Evolutionary conservation across 2,888 invertebrate species (phyloP).

Genomic region (Pristionchus fissidentatus): DNA sequence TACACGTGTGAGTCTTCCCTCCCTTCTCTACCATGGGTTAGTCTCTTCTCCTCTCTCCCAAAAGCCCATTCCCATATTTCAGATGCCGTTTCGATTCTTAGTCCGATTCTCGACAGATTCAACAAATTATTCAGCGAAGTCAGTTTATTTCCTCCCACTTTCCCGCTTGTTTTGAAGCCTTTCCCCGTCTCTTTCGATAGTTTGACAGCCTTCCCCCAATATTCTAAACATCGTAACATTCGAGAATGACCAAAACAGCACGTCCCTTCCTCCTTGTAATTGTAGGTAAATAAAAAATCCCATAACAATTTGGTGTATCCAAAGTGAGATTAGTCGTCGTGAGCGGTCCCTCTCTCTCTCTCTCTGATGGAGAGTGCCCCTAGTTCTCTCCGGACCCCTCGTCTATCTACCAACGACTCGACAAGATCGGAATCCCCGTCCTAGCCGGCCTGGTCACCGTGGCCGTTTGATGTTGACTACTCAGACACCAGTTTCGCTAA

Average conservation of each 20-base stretch:
- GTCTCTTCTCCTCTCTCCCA: not conserved
- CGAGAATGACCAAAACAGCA: too few relatives aligned
- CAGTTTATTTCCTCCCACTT: not conserved
- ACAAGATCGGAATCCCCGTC: too few relatives aligned
- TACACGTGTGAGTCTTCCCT: constrained; percentile 1
- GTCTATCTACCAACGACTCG: too few relatives aligned
- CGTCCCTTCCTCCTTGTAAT: not conserved
- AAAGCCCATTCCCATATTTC: not conserved
- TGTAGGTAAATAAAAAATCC: too few relatives aligned
- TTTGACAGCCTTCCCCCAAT: too few relatives aligned
- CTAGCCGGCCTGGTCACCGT: too few relatives aligned
- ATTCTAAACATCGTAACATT: too few relatives aligned
- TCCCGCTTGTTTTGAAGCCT: not conserved
- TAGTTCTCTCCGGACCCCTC: too few relatives aligned
- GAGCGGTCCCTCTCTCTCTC: not conserved
- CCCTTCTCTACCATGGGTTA: not conserved
- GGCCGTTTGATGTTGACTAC: too few relatives aligned
- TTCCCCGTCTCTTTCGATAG: not conserved
- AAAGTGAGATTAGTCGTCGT: not conserved
- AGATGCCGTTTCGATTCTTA: constrained; percentile 8
- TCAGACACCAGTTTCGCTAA: too few relatives aligned
- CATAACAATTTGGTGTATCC: not conserved
- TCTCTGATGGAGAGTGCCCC: too few relatives aligned
- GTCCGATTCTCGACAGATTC: constrained; percentile 27
- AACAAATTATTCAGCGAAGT: constrained; percentile 35